Base-by-base conservation (phyloP, 2,888 invertebrate genomes). In the Caradrina clavipalpis region DNA sequence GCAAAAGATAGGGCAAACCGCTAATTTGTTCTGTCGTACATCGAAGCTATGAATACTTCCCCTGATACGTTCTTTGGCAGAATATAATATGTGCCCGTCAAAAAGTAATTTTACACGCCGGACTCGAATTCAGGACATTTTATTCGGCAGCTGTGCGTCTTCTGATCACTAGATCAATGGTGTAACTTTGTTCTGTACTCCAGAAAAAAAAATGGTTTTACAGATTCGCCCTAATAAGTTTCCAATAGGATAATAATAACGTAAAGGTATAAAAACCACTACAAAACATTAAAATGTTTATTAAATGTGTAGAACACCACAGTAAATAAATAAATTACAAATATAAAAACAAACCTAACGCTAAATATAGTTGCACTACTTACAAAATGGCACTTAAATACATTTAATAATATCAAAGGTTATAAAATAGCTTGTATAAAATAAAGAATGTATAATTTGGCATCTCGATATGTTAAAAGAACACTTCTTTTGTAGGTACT, bases 381-480 rank as follows among this genome's bases (percentile, higher is more conserved):
- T 84, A 87, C 64, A 89, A 92, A 92, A 95, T 95, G 95, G 95
- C 95, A 95, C 94, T 82, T 88, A 84, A 81, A 86, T 76, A 69
- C 75, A 88, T 88, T 88, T 81, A 83, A 86, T 79, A 42, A 45
- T 22, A 67, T 56, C 74, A 84, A 85, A 85, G 86, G 79, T 83
- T 88, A 88, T 82, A 86, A 88, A 88, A 89, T 86, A 85, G 79
- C 72, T 81, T 85, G 74, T 88, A 88, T 85, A 89, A 76, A 74
- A 73, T 66, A 72, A 55, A 72, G 7, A 71, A 82, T 84, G 85
- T 83, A 88, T 92, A 88, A 90, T 95, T 95, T 95, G 95, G 95
- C 94, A 94, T 92, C 84, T 84, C 60, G 92, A 95, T 95, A 95
- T 95, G 94, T 93, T 82, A 88, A 56, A 66, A 87, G 86, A 88